These are phyloP conservation scores for Notodonta dromedarius DNA, from an alignment of 2,888 invertebrate genomes.

Conservation along the genomic window DNA sequence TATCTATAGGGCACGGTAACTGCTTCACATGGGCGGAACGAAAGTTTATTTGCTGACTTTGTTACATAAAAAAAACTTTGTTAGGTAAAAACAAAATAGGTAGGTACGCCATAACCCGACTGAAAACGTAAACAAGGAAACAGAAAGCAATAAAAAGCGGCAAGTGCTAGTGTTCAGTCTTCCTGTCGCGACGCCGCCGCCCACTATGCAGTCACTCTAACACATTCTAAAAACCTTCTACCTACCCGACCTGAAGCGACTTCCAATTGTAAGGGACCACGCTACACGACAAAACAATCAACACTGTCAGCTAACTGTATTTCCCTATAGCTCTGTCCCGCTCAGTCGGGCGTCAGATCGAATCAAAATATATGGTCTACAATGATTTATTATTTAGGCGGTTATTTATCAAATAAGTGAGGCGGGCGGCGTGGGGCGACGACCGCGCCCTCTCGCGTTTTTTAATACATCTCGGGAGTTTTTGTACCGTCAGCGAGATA, in stretches of 20 bases:
- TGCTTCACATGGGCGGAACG: too few species aligned
- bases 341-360: constrained; percentile 6
- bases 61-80: too few species aligned
- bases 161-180: constrained; percentile 62
- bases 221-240: constrained; percentile 38
- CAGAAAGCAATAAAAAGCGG: constrained; percentile 61
- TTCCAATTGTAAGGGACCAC: too few species aligned
- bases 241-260: too few species aligned
- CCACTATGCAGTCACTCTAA: constrained; percentile 57
- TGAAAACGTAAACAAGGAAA: constrained; percentile 61
- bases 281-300: too few species aligned
- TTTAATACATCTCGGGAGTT: constrained; percentile 61
- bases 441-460: constrained; percentile 49
- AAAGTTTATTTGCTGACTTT: too few species aligned
- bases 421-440: constrained; percentile 44
- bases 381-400: constrained; percentile 65
- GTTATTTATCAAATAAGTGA: constrained; percentile 72
- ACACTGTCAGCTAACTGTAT: too few species aligned
- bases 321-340: too few species aligned
- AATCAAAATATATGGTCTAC: constrained; percentile 36
- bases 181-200: constrained; percentile 53
- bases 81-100: too few species aligned
- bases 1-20: too few species aligned
- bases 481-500: constrained; percentile 69
- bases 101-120: constrained; percentile 11